A percentile compares a stretch with the other conserved stretches of the same genome.
phyloP scores from a whole-genome alignment of 2,888 invertebrate genomes.

The Nephrotoma appendiculata region DNA sequence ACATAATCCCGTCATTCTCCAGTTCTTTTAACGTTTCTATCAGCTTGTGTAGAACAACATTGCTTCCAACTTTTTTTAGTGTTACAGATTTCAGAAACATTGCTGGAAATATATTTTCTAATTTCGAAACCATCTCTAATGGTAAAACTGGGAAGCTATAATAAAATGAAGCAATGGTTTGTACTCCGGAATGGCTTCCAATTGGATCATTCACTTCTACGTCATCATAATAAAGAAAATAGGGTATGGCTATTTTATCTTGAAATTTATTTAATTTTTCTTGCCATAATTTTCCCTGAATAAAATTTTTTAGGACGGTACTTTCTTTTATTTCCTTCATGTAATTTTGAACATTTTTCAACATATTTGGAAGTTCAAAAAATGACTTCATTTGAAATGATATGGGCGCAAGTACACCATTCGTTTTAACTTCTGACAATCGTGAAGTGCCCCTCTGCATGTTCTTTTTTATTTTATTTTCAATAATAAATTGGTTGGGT shows the following conservation, averaged over 20 bases:
- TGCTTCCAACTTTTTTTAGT: constrained; percentile 10
- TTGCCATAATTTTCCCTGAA: constrained; percentile 10
- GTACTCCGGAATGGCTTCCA: constrained; percentile 9
- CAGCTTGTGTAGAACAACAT: constrained; percentile 9
- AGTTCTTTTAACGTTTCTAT: constrained; percentile 10
- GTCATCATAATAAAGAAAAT: constrained; percentile 9
- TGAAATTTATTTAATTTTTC: constrained; percentile 5
- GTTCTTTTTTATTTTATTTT: background rate
- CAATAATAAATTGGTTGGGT: background rate
- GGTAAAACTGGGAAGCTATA: constrained; percentile 10
- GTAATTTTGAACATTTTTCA: constrained; percentile 6
- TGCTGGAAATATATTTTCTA: constrained; percentile 11
- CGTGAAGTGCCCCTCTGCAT: constrained; percentile 9
- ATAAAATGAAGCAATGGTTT: constrained; percentile 10
- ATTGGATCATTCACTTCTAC: constrained; percentile 10
- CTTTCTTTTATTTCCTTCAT: background rate
- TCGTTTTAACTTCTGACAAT: constrained; percentile 8
- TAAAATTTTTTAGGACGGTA: constrained; percentile 7
- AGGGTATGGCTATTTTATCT: constrained; percentile 6
- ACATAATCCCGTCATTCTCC: constrained; percentile 9
- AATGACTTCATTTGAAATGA: constrained; percentile 12
- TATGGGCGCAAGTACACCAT: constrained; percentile 10
- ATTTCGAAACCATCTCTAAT: constrained; percentile 1
- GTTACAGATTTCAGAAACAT: constrained; percentile 10
- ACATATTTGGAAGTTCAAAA: constrained; percentile 10